Evolutionary conservation across 1,140 invertebrate genomes (phyloP), one percentile per base, ranked within the genome.

Genomic region (Asbolus verrucosus): DNA sequence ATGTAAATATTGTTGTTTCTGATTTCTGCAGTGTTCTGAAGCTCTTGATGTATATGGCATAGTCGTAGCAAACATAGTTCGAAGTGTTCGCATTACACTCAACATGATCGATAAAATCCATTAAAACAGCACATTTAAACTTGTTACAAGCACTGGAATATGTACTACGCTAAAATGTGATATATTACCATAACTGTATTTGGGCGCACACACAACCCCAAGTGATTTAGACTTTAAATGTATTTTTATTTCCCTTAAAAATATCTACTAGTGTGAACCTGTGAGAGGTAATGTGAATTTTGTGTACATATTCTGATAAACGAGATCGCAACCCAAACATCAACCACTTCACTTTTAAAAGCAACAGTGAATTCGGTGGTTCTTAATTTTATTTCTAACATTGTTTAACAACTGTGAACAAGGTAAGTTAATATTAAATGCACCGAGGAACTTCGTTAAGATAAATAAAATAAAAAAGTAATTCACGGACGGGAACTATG

Each of bases 21-120:
- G 16, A 50, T 41, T 41, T 4, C 27, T 11, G 41, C 14, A 54
- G 27, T 36, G 33, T 36, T 36, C 5, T 5, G 14, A 24, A 27
- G 46, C 46, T 27, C n/a, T 27, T 54, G 21, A 54, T 27, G 46
- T 54, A 13, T 11, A 54, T 27, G 21, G 13, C 46, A 27, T 14
- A 21, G 14, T 54, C 21, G 46, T 27, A n/a, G 46, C 14, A 14
- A 14, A 11, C 46, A 54, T 54, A 54, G 46, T 54, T 54, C 21
- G 18, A 54, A 54, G 46, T 50, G 46, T 54, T 54, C 46, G 27
- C 46, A 54, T 54, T 54, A 54, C 8, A 24, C 19, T 31, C 21
- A 27, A 54, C 46, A 54, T 54, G 46, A 54, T 54, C 46, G 46
- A 54, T 54, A 54, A 54, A 54, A 54, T 54, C 46, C 46, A 54